A percentile compares a stretch with the other conserved stretches of the same genome.
Evolutionary conservation across 2,888 invertebrate species (phyloP).

Genomic region (Thera britannica): DNA sequence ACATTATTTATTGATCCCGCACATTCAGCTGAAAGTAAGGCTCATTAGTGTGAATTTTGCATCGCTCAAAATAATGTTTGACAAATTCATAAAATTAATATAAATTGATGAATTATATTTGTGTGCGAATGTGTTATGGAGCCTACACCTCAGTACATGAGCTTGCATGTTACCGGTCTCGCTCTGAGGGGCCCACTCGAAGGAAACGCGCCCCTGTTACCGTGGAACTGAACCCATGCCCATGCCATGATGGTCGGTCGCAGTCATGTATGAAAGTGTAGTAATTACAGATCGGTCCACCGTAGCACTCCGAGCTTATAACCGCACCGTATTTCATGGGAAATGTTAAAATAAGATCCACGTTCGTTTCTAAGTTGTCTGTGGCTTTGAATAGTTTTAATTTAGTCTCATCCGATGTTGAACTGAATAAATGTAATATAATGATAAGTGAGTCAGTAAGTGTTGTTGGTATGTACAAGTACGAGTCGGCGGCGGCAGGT

Average conservation of each 20-base stretch:
- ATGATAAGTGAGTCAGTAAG: constrained; percentile 56
- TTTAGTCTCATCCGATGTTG: constrained; percentile 54
- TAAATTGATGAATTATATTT: not conserved
- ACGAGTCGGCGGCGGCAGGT: constrained; percentile 40
- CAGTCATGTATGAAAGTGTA: not conserved
- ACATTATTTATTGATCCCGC: not conserved
- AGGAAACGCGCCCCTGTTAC: no score
- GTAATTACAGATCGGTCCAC: constrained; percentile 8
- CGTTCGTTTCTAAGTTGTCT: constrained; percentile 44
- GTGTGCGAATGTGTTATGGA: not conserved
- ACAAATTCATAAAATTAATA: constrained; percentile 7
- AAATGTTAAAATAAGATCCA: constrained; percentile 11
- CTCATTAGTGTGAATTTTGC: constrained; percentile 7
- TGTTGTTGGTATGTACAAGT: constrained; percentile 51
- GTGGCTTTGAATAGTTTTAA: constrained; percentile 53
- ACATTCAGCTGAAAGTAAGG: constrained; percentile 5
- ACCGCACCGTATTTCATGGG: constrained; percentile 19
- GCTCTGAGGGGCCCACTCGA: no score
- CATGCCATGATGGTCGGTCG: not conserved
- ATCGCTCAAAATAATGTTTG: constrained; percentile 2
- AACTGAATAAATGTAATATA: constrained; percentile 60
- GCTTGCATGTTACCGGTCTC: no score
- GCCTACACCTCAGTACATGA: constrained; percentile 5
- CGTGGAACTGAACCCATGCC: not conserved
- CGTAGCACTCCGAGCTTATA: constrained; percentile 16